These are phyloP conservation scores for Tor tambroides DNA, from an alignment of 2,113 vertebrate species.

Conservation along the genomic window DNA sequence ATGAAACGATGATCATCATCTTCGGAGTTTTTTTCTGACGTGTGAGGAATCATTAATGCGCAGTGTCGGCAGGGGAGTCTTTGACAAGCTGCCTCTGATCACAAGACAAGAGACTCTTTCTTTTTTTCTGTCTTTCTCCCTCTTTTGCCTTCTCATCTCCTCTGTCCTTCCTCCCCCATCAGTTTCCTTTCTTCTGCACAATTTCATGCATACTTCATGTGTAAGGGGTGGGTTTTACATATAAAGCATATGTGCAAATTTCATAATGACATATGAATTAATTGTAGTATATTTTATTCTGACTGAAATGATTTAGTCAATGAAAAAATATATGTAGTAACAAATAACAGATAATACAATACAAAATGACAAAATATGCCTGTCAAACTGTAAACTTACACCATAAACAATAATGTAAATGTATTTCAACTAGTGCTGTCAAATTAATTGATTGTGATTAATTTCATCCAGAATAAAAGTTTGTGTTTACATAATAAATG, in stretches of 20 bases:
- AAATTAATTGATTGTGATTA: too few species aligned
- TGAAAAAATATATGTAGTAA: not conserved
- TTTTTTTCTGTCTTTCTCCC: constrained; percentile 17
- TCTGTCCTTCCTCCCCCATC: not conserved
- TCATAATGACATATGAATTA: too few species aligned
- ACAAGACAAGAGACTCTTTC: not conserved
- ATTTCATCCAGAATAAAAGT: too few species aligned
- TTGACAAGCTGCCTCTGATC: constrained; percentile 41
- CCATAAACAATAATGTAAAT: not conserved
- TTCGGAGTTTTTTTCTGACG: constrained; percentile 39
- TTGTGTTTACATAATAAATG: too few species aligned
- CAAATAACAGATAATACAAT: not conserved
- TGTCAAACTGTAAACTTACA: not conserved
- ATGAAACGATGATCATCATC: constrained; percentile 39
- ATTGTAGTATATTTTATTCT: too few species aligned
- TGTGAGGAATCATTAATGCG: constrained; percentile 35
- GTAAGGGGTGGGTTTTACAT: not conserved
- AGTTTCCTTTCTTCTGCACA: not conserved
- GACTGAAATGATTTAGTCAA: too few species aligned
- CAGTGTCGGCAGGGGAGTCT: constrained; percentile 11
- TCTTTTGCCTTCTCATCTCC: not conserved
- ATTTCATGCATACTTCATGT: not conserved
- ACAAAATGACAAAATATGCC: not conserved
- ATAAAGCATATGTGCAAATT: not conserved
- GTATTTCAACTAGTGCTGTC: too few species aligned